Base-by-base conservation (phyloP, 2,113 vertebrate species). In the Rhinopomastus cyanomelas region DNA sequence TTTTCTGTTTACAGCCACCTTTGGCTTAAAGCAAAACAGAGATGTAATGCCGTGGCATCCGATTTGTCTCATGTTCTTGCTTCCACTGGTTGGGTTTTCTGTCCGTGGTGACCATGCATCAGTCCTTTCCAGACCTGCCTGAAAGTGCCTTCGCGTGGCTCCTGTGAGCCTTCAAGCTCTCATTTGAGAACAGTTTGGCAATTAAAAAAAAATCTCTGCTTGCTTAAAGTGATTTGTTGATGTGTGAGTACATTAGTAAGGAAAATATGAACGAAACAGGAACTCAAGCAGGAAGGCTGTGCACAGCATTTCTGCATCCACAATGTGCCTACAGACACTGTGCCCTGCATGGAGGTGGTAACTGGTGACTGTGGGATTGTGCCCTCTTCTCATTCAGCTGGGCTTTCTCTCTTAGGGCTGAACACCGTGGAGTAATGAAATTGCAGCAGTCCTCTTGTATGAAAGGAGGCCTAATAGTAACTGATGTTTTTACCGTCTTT, bases 111-210 rank as follows among this genome's bases (percentile, higher is more conserved):
- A 72, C 55, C 1, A 4, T 25, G 68, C 46, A 26, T 13, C 72
- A 57, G 72, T 39, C 53, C 32, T 15, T 29, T 71, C 71, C 26
- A 34, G 57, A 29, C 69, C 16, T 14, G 37, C 29, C 73, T 27
- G 55, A 12, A 71, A 36, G 27, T 34, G 51, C 75, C 56, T 18
- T 25, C 16, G 52, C 75, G 61, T 3, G n/a, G 3, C 68, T 64
- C 81, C 56, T 6, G 2, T 69, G 83, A 42, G 67, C 74, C 61
- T 75, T 3, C 2, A 12, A 62, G 53, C 81, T 76, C 89, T 89
- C 66, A n/a, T 81, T 68, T 73, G 92, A 89, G 88, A 88, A 55
- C 76, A 85, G 77, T 88, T 80, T 64, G 69, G 90, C 75, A 53
- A 71, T 88, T 83, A 91, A 48, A 88, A 89, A 89, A 65, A 72